These are phyloP conservation scores for Cephus pulcher DNA, from an alignment of 2,888 invertebrate species.

Conservation along the genomic window DNA sequence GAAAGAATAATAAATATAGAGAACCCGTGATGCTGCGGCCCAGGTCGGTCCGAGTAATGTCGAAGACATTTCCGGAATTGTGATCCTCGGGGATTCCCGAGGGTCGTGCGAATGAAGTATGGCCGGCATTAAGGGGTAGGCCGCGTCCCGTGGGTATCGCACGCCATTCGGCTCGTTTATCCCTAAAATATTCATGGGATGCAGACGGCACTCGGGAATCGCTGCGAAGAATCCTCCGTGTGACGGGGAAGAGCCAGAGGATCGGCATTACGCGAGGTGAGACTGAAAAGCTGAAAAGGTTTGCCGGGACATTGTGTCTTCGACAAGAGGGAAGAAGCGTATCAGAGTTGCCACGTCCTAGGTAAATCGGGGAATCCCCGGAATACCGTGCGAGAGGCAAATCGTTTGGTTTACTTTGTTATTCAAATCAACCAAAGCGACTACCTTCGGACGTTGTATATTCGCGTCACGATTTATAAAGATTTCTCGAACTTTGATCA, in stretches of 20 bases:
- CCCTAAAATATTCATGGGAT: conserved; percentile 48
- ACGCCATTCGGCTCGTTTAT: conserved; percentile 32
- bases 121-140: conserved; percentile 34
- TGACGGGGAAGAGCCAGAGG: background rate
- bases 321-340: no score
- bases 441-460: no score
- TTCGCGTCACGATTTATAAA: no score
- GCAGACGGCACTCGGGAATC: conserved; percentile 22
- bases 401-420: no score
- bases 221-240: conserved; percentile 9
- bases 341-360: no score
- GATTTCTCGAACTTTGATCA: no score
- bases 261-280: background rate
- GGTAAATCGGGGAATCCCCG: no score
- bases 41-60: conserved; percentile 10
- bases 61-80: conserved; percentile 24
- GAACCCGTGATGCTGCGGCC: no score
- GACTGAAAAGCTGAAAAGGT: background rate
- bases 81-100: conserved; percentile 20
- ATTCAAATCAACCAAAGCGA: no score
- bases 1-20: no score
- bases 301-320: background rate
- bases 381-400: no score
- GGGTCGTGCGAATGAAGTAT: conserved; percentile 35
- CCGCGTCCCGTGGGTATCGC: conserved; percentile 32